Evolutionary conservation across 2,113 vertebrate species (phyloP), one percentile per base, ranked within the genome.

Genomic region (Prionailurus viverrinus): DNA sequence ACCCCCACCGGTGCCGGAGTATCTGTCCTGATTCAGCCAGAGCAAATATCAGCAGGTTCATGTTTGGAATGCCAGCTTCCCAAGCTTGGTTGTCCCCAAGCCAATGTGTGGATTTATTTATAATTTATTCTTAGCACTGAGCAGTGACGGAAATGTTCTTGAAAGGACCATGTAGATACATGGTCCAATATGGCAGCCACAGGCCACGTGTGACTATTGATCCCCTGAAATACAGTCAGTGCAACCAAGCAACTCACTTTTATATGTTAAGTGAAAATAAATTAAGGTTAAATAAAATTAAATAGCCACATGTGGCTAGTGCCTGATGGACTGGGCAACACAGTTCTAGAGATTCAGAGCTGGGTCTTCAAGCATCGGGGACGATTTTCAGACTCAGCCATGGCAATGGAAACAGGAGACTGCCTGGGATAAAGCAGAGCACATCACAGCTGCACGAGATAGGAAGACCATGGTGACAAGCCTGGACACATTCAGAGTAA

Each of bases 401-500:
- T 9, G 0, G 36, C 45, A 9, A 66, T 6, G 45, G n/a, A n/a
- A 81, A 18, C 1, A 51, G 51, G 25, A 51, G 7, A 33, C 10
- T 58, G 23, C n/a, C 31, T 16, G 13, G 33, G 53, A 23, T 33
- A 21, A 39, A 23, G 73, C 3, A 2, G 36, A 58, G 25, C 19
- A n/a, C 7, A 1, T 31, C 19, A 4, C 0, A 5, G 27, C 0
- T 33, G 12, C n/a, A 36, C 90, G 68, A 31, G 61, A 29, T 0
- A 1, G 7, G 23, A 21, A 41, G 19, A 23, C 13, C 23, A 48
- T 0, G 33, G 33, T 12, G 27, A 19, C 11, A 1, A 4, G 39
- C 7, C 36, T 2, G 18, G 61, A 16, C 27, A 73, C 1, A 25
- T 3, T 39, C 48, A 13, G 36, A 41, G 14, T 36, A 29, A 88